These are phyloP conservation scores for Agrochola macilenta DNA, from an alignment of 2,888 invertebrate species.

Conservation along the genomic window DNA sequence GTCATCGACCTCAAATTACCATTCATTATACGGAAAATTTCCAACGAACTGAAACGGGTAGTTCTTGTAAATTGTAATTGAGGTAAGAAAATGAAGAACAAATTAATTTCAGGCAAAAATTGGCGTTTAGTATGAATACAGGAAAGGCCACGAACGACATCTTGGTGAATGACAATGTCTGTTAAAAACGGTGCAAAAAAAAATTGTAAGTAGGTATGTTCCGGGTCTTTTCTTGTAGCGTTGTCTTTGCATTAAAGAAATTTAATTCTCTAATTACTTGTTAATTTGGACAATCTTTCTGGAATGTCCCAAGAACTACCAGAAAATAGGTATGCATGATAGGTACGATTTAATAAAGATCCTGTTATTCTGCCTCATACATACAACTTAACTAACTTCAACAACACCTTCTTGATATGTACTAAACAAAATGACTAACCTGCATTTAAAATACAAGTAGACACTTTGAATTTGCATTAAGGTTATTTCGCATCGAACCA, in stretches of 20 bases:
- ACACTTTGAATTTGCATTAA: constrained; percentile 34
- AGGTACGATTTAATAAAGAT: background rate
- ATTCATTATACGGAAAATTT: constrained; percentile 23
- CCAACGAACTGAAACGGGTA: constrained; percentile 25
- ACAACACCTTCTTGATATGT: constrained; percentile 7
- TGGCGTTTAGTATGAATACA: background rate
- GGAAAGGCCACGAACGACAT: background rate
- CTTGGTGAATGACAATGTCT: background rate
- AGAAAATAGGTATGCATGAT: background rate
- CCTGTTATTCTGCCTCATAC: background rate
- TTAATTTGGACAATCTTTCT: too few relatives aligned
- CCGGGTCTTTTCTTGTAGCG: background rate
- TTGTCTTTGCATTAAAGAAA: background rate
- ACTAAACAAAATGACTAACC: constrained; percentile 25
- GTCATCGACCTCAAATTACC: constrained; percentile 42
- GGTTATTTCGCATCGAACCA: constrained; percentile 28
- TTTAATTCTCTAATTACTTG: background rate
- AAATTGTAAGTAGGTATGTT: background rate
- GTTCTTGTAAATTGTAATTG: constrained; percentile 45
- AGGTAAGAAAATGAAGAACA: constrained; percentile 22
- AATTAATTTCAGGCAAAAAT: constrained; percentile 35
- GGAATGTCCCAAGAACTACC: background rate
- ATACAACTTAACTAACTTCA: constrained; percentile 22
- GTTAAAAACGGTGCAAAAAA: background rate
- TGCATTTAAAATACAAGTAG: constrained; percentile 37